Percentiles rank a stretch among this genome's conserved stretches.
These are phyloP conservation scores for Cantharis nigra DNA, from an alignment of 2,888 invertebrate genomes.

Conservation along the genomic window DNA sequence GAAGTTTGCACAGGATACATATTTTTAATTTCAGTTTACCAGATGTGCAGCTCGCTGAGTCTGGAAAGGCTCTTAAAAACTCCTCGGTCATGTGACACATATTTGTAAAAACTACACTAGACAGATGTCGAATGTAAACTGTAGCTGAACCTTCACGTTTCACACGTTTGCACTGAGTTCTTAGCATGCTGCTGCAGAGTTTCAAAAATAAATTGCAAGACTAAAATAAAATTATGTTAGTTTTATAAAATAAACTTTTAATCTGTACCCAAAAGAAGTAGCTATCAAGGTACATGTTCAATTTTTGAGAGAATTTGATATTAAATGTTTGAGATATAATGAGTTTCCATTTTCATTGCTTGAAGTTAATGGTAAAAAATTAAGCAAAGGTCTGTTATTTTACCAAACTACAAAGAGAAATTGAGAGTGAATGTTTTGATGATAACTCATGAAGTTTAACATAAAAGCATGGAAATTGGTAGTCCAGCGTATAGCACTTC, in stretches of 20 bases:
- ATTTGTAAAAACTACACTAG: conserved; percentile 83
- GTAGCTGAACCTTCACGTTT: conserved; percentile 80
- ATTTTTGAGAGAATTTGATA: too few species aligned
- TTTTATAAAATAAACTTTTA: not conserved
- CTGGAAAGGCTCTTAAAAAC: conserved; percentile 80
- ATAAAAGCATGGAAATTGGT: too few species aligned
- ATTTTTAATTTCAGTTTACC: conserved; percentile 54
- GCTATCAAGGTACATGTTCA: not conserved
- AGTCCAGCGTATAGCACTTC: too few species aligned
- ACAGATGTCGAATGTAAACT: conserved; percentile 79
- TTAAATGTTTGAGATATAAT: too few species aligned
- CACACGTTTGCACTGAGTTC: conserved; percentile 79
- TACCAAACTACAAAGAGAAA: too few species aligned
- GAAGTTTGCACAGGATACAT: not conserved
- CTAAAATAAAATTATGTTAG: conserved; percentile 50
- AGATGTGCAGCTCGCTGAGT: conserved; percentile 73
- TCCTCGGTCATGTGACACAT: conserved; percentile 66
- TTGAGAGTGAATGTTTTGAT: too few species aligned
- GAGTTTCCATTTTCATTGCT: too few species aligned
- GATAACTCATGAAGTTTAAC: too few species aligned
- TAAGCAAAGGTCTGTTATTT: too few species aligned
- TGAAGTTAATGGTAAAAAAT: too few species aligned
- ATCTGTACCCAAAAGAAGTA: not conserved
- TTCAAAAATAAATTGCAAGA: conserved; percentile 83
- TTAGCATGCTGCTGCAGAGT: conserved; percentile 80